phyloP scores from a whole-genome alignment of 2,888 invertebrate species.

The Elmis aenea region DNA sequence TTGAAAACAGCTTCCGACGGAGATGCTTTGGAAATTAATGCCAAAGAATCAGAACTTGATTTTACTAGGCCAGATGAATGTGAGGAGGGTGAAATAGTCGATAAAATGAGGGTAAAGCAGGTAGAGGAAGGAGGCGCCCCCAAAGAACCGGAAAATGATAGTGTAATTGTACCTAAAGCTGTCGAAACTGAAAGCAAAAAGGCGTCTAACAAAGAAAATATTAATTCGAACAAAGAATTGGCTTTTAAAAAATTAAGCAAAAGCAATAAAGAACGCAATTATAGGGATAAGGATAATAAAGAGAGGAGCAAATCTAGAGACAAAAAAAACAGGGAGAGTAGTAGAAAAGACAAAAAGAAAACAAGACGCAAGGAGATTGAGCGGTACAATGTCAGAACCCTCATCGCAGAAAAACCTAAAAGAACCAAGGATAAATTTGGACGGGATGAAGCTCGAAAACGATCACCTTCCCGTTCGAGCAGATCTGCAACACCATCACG shows the following conservation, averaged over 20 bases:
- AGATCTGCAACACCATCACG: constrained; percentile 23
- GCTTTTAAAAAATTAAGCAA: constrained; percentile 78
- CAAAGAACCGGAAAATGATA: constrained; percentile 42
- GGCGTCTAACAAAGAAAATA: constrained; percentile 49
- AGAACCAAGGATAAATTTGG: constrained; percentile 69
- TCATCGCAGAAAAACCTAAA: constrained; percentile 66
- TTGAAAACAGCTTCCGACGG: constrained; percentile 42
- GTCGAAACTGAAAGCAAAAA: constrained; percentile 52
- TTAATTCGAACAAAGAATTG: constrained; percentile 47
- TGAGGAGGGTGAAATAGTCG: constrained; percentile 58
- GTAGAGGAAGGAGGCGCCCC: constrained; percentile 34
- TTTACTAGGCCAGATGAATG: constrained; percentile 46
- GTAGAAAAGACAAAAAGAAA: constrained; percentile 44
- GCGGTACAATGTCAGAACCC: constrained; percentile 75
- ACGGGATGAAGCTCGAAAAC: constrained; percentile 54
- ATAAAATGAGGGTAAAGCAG: constrained; percentile 36
- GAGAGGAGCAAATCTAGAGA: constrained; percentile 46
- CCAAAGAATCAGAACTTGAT: constrained; percentile 47
- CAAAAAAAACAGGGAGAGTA: constrained; percentile 33
- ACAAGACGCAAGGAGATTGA: constrained; percentile 73
- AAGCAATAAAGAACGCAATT: constrained; percentile 71
- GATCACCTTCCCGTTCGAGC: constrained; percentile 31
- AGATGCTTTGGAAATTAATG: constrained; percentile 46
- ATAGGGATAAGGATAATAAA: constrained; percentile 58
- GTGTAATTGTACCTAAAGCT: constrained; percentile 41